Conservation (phyloP, 1,140 invertebrate genomes). For the Drosophila pandora region DNA sequence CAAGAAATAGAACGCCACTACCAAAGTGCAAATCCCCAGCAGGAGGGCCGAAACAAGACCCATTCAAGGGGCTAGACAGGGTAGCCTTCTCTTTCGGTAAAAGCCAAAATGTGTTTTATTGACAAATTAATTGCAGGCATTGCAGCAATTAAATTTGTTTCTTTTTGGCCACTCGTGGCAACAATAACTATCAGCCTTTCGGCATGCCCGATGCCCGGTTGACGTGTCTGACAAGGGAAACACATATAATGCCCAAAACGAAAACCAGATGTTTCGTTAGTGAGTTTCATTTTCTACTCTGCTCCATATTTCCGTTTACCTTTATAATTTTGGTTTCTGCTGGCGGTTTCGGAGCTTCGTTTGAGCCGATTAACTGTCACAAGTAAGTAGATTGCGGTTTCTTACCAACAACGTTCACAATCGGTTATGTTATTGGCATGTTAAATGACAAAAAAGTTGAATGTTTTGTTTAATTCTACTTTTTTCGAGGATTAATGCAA, state of each 20-base stretch:
- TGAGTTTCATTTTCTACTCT: conserved; percentile 14
- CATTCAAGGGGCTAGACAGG: conserved; percentile 7
- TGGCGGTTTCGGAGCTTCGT: conserved; percentile 11
- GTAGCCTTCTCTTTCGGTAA: conserved; percentile 51
- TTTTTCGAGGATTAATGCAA: too few species aligned
- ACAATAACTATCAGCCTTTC: conserved; percentile 37
- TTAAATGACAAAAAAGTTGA: neutral
- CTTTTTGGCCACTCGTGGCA: conserved; percentile 20
- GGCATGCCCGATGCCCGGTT: conserved; percentile 24
- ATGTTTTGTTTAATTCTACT: too few species aligned
- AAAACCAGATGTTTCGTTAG: conserved; percentile 1
- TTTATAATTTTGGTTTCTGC: conserved; percentile 9
- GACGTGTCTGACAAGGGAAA: neutral
- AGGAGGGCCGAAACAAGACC: conserved; percentile 11
- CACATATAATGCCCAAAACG: conserved; percentile 31
- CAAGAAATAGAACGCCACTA: conserved; percentile 40
- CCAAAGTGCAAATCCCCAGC: conserved; percentile 35
- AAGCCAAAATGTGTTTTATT: conserved; percentile 80
- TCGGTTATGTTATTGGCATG: conserved; percentile 6
- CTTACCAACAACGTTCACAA: conserved; percentile 26
- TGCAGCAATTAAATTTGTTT: conserved; percentile 77
- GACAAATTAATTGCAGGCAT: conserved; percentile 81
- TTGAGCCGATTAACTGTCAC: conserved; percentile 50
- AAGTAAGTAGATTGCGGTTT: conserved; percentile 59
- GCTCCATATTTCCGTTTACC: conserved; percentile 33